These are phyloP conservation scores for Salvelinus namaycush DNA, from an alignment of 2,113 vertebrate genomes.

Conservation along the genomic window DNA sequence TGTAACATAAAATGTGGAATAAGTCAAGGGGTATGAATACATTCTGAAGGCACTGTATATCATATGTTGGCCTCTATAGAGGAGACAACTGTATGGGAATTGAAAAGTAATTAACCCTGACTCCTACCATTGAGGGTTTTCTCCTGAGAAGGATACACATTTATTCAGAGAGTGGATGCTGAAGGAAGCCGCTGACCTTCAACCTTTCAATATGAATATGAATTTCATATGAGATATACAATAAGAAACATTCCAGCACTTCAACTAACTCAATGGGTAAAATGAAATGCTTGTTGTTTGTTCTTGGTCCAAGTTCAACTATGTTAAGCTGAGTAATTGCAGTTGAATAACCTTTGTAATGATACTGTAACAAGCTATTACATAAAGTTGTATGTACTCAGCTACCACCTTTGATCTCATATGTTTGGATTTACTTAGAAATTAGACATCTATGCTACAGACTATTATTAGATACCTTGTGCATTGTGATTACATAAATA, in stretches of 20 bases:
- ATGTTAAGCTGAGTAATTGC: not conserved
- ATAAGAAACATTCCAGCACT: conserved; percentile 42
- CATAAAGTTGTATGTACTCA: not conserved
- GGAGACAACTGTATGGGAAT: not conserved
- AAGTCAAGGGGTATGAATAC: too few relatives aligned
- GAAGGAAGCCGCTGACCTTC: conserved; percentile 26
- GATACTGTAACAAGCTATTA: not conserved
- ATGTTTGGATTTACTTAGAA: not conserved
- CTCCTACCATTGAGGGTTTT: conserved; percentile 48
- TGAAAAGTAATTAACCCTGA: conserved; percentile 38
- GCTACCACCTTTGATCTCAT: not conserved
- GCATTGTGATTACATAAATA: not conserved
- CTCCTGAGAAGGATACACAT: conserved; percentile 36
- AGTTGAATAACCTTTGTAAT: not conserved
- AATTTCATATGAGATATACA: too few relatives aligned
- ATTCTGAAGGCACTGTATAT: too few relatives aligned
- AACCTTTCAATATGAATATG: conserved; percentile 44
- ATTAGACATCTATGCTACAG: not conserved
- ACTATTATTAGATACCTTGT: not conserved
- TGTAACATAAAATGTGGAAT: too few relatives aligned
- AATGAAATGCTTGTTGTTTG: conserved; percentile 4
- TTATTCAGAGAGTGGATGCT: not conserved
- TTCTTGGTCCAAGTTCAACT: conserved; percentile 1
- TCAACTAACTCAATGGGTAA: conserved; percentile 12
- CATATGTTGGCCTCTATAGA: not conserved